These are phyloP conservation scores for Fratercula arctica DNA, from an alignment of 2,797 vertebrate genomes.

Conservation along the genomic window DNA sequence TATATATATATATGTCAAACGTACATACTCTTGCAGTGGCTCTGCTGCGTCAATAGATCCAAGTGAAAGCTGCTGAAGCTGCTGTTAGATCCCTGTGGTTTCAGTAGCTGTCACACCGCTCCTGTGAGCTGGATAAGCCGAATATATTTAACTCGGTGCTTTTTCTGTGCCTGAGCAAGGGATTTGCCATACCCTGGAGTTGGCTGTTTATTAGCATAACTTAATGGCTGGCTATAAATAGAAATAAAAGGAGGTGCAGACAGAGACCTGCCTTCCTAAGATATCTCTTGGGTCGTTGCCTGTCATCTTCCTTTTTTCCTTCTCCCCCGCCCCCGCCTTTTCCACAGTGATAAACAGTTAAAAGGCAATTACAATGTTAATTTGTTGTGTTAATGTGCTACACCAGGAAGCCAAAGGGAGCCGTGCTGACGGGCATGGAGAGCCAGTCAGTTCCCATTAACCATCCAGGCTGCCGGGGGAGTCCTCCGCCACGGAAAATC, in stretches of 20 bases:
- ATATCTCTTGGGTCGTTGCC: neutral
- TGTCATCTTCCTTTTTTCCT: neutral
- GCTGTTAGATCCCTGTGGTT: neutral
- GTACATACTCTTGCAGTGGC: accelerated
- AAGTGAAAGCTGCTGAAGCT: neutral
- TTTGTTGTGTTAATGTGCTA: conserved; percentile 78
- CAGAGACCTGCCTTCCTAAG: conserved; percentile 71
- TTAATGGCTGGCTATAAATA: conserved; percentile 68
- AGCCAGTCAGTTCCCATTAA: conserved; percentile 82
- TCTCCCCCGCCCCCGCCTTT: neutral
- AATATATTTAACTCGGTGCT: neutral
- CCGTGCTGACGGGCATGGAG: conserved; percentile 65
- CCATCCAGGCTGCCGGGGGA: conserved; percentile 78
- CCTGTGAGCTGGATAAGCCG: neutral
- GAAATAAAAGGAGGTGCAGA: conserved; percentile 79
- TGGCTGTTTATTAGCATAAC: conserved; percentile 45
- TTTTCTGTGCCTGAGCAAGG: neutral
- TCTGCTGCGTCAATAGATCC: neutral
- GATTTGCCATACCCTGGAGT: neutral
- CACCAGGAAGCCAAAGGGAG: conserved; percentile 68
- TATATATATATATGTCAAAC: accelerated
- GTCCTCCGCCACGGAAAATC: neutral
- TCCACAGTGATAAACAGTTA: conserved; percentile 75
- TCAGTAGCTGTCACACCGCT: neutral
- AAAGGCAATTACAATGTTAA: conserved; percentile 97